phyloP scores from a whole-genome alignment of 2,113 vertebrate genomes.

The Tachysurus fulvidraco region DNA sequence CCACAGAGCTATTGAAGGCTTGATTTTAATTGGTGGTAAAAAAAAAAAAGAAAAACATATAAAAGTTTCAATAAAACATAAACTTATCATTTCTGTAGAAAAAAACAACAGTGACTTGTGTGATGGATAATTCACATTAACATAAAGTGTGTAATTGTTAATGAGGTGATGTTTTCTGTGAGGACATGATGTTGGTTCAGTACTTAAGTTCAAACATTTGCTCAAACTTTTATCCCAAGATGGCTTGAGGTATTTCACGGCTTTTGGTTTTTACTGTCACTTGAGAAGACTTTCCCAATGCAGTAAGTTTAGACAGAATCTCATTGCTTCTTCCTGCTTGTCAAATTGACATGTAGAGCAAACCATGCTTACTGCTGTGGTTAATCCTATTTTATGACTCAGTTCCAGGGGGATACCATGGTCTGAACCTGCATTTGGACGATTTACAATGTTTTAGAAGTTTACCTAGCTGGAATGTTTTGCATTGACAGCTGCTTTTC shows the following conservation, averaged over 20 bases:
- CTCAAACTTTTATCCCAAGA: not conserved
- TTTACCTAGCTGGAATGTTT: not conserved
- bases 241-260: not conserved
- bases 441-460: not conserved
- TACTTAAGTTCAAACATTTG: too few species aligned
- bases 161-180: not conserved
- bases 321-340: conserved; percentile 9
- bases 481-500: conserved; percentile 9
- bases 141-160: not conserved
- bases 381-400: conserved; percentile 32
- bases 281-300: not conserved
- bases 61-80: not conserved
- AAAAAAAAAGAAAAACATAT: not conserved
- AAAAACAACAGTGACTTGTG: not conserved
- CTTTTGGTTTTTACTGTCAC: conserved; percentile 21
- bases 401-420: not conserved
- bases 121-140: not conserved
- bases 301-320: conserved; percentile 10
- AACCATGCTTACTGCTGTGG: not conserved
- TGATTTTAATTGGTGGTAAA: not conserved
- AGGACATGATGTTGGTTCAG: conserved; percentile 24
- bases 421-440: conserved; percentile 6
- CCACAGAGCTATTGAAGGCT: not conserved
- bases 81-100: not conserved
- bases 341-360: conserved; percentile 14